Evolutionary conservation across 1,140 invertebrate species (phyloP), one percentile per base, ranked within the genome.

Genomic region (Bilobella aurantiaca): DNA sequence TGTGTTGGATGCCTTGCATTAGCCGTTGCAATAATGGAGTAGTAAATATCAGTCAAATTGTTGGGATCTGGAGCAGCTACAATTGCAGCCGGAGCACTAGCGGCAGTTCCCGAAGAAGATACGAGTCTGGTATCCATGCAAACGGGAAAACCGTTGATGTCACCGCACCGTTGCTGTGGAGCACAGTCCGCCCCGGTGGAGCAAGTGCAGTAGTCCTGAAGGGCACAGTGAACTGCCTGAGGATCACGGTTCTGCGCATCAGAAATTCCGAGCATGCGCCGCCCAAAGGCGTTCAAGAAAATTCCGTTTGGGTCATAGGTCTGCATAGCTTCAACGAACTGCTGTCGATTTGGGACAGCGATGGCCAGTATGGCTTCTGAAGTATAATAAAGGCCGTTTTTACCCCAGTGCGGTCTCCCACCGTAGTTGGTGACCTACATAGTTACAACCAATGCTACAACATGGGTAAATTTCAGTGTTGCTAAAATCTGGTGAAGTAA

Each of bases 191-290:
- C 31, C 31, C 42, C 30, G 14, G 5, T 60, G 28, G 25, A 3
- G 34, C 68, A 69, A 12, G 66, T 27, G 32, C 68, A 69, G 49
- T 66, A 63, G 58, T 69, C 68, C 28, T 66, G 57, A 29, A 69
- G 42, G 42, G 60, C 68, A 34, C 68, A 66, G 29, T 58, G 62
- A 21, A 28, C 63, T 28, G 64, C 62, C 18, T 8, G 23, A 25
- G 62, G 61, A 25, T 69, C 62, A 2, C 63, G n/a, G 18, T 23
- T 30, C 12, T 59, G 28, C 8, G 57, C 56, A 16, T 60, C 57
- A 5, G 57, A 42, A 12, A 34, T 0, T 31, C 46, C 57, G 1
- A 69, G 58, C 2, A 69, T 21, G n/a, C 68, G 25, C 46, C 34
- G 29, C 56, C 64, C 64, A 56, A 69, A 69, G 29, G 63, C 47